Conservation (phyloP, 1,140 invertebrate genomes). For the Mactra quadrangularis region DNA sequence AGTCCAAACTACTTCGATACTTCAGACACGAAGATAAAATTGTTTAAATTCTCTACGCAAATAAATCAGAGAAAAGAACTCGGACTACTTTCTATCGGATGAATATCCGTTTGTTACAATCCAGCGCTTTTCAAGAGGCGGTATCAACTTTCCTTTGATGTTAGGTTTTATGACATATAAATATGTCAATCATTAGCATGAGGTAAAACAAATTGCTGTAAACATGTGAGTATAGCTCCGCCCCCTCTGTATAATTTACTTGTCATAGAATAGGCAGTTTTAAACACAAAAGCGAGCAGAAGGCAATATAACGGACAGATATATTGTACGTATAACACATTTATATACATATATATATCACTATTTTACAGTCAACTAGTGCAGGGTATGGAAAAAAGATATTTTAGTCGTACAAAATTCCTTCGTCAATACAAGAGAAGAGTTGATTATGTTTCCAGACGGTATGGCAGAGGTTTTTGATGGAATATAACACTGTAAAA, state of each 20-base stretch:
- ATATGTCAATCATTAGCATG: slow-evolving; percentile 61
- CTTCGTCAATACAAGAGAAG: slow-evolving; percentile 15
- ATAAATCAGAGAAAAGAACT: not conserved
- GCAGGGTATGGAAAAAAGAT: slow-evolving; percentile 8
- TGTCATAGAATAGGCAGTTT: slow-evolving; percentile 16
- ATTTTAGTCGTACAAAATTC: slow-evolving; percentile 10
- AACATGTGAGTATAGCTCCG: slow-evolving; percentile 32
- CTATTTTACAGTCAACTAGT: slow-evolving; percentile 26
- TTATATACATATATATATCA: slow-evolving; percentile 18
- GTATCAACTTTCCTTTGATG: slow-evolving; percentile 65
- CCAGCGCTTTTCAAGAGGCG: slow-evolving; percentile 49
- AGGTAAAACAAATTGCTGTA: slow-evolving; percentile 29
- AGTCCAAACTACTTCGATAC: not conserved
- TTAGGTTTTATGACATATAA: slow-evolving; percentile 60
- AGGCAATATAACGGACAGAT: slow-evolving; percentile 15
- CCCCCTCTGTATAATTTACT: slow-evolving; percentile 28
- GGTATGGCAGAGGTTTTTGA: not conserved
- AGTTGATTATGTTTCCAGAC: slow-evolving; percentile 21
- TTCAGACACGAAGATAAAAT: not conserved
- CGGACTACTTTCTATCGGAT: not conserved
- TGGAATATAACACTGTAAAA: no score
- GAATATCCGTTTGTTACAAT: slow-evolving; percentile 2
- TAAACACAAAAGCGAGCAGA: slow-evolving; percentile 6
- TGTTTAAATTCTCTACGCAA: not conserved
- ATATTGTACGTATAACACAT: slow-evolving; percentile 3